Evolutionary conservation across 1,140 invertebrate genomes (phyloP).

Genomic region (Pseudomyrmex concolor): DNA sequence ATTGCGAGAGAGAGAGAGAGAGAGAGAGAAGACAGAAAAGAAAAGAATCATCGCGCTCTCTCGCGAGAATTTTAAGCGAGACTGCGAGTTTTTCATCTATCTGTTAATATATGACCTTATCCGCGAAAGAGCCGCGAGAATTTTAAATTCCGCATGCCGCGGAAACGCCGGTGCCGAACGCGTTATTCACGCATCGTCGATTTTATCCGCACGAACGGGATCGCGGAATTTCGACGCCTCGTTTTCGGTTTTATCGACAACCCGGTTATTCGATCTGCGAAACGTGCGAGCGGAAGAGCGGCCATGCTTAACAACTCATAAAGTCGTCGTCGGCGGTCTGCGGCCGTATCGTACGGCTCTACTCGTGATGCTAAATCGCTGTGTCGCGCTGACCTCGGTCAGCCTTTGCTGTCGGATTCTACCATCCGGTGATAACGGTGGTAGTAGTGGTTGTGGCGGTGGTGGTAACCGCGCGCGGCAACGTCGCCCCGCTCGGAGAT

Average conservation of each 20-base stretch:
- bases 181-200: slow-evolving; percentile 55
- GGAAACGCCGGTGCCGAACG: slow-evolving; percentile 33
- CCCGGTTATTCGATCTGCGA: slow-evolving; percentile 65
- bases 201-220: slow-evolving; percentile 65
- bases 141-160: slow-evolving; percentile 12
- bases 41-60: no score
- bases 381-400: slow-evolving; percentile 60
- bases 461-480: slow-evolving; percentile 35
- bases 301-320: slow-evolving; percentile 78
- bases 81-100: slow-evolving; percentile 8
- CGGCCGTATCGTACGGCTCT: slow-evolving; percentile 27
- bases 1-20: no score
- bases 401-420: slow-evolving; percentile 21
- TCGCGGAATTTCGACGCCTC: slow-evolving; percentile 74
- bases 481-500: slow-evolving; percentile 70
- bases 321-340: slow-evolving; percentile 74
- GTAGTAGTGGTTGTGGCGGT: background rate
- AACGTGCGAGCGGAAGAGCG: slow-evolving; percentile 41
- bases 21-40: background rate
- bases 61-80: background rate
- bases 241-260: slow-evolving; percentile 79
- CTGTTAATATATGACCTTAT: slow-evolving; percentile 60
- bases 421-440: slow-evolving; percentile 3
- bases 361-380: slow-evolving; percentile 52
- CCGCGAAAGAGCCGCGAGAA: background rate